Percentiles rank a stretch among this genome's conserved stretches.
Evolutionary conservation across 1,140 invertebrate species (phyloP).

Genomic region (Papilio xuthus): DNA sequence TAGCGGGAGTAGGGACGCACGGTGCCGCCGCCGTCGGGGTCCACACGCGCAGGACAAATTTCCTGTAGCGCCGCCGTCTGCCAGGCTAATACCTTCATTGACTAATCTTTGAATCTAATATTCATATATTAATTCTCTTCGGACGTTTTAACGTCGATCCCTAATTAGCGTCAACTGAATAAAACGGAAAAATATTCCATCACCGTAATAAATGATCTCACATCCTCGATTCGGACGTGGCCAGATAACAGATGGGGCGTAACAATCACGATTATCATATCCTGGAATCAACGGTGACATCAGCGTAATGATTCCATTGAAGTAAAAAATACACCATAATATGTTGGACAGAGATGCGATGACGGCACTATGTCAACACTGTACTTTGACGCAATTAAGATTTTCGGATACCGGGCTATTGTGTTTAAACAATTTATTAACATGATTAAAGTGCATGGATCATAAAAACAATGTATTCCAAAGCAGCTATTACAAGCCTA

Average conservation of each 20-base stretch:
- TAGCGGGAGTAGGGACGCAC: conserved; percentile 48
- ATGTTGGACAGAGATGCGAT: conserved; percentile 56
- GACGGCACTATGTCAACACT: conserved; percentile 60
- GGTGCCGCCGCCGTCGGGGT: conserved; percentile 44
- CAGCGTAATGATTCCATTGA: conserved; percentile 62
- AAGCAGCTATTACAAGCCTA: conserved; percentile 63
- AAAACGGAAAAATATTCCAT: conserved; percentile 54
- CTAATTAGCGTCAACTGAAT: conserved; percentile 61
- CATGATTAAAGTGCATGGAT: conserved; percentile 64
- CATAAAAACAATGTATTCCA: conserved; percentile 68
- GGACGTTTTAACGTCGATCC: conserved; percentile 55
- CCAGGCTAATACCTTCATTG: conserved; percentile 56
- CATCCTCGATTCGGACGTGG: conserved; percentile 47
- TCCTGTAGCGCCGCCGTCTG: conserved; percentile 43
- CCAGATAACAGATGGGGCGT: conserved; percentile 57
- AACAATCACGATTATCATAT: conserved; percentile 67
- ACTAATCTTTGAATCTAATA: conserved; percentile 62
- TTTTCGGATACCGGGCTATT: conserved; percentile 46
- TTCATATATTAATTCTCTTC: conserved; percentile 63
- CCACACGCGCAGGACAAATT: conserved; percentile 43
- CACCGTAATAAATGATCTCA: conserved; percentile 60
- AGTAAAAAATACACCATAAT: conserved; percentile 63
- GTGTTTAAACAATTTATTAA: conserved; percentile 64
- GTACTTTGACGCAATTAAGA: conserved; percentile 63
- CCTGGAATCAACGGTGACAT: conserved; percentile 67